Base-by-base conservation (phyloP, 1,140 invertebrate species). In the Micrasema longulum region DNA sequence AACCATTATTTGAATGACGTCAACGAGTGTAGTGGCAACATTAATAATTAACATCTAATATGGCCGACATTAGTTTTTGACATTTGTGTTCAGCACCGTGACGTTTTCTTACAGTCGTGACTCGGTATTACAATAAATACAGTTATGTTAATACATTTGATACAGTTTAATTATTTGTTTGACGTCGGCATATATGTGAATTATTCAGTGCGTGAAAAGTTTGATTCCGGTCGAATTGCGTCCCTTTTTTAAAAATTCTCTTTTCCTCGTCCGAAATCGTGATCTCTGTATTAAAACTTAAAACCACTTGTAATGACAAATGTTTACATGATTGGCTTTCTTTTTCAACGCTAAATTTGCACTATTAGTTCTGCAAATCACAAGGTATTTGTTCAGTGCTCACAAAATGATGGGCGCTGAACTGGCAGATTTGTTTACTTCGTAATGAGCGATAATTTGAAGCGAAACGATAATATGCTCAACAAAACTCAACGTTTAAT, bases 401-500 rank as follows among this genome's bases (percentile, higher is more conserved):
- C 31, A 18, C n/a, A 55, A 68, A 55, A 68, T 68, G 48, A 55
- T 68, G 1, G 50, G 50, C 50, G 22, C 26, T 38, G 48, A 55
- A 38, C 36, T 53, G 12, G 5, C 16, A n/a, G 66, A 45, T 57
- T 68, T 70, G 68, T 70, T 70, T 70, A 70, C 62, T 48, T 68
- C 64, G 71, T 67, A 26, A 72, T 72, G 71, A 68, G 26, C 26
- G 64, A 72, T 23, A 47, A 26, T 72, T 50, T 26, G 26, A 72
- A 72, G 36, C n/a, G 16, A 43, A 72, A 45, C 26, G 62, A 72
- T 68, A 76, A 74, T 60, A 87, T 88, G 82, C 84, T 91, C 80
- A 90, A 87, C 76, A 90, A 89, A 82, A 89, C 89, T 45, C 92
- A 94, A 78, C 89, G 93, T 73, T 85, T 96, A 11, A 80, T 93